Evolutionary conservation across 2,113 vertebrate genomes (phyloP), one percentile per base, ranked within the genome.

Genomic region (Arothron firmamentum): DNA sequence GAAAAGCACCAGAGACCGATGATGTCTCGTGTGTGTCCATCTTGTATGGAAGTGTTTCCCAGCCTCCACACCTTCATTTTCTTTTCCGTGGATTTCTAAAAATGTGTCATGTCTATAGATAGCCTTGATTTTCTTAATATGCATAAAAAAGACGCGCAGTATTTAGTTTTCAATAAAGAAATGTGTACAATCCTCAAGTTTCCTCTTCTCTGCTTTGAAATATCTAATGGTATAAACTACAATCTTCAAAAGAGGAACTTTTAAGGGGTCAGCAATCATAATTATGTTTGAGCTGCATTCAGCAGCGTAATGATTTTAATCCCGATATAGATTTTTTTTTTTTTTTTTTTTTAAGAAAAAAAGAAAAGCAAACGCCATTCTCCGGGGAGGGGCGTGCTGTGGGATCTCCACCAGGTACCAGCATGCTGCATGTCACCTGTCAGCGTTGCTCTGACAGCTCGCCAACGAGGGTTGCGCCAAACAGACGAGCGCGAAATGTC

Each of bases 121-220:
- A 59, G 38, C 46, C 61, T 57, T 19, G 11, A 70, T 70, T 84
- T 76, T 76, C 60, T 78, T 70, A 72, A 65, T 60, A 67, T 83
- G 79, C 61, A 69, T 67, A 75, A 56, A 25, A 82, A 77, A 72
- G 66, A 38, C 34, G 3, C 11, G 74, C 70, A 70, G n/a, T 68
- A 68, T 79, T 83, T 86, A 75, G 75, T 82, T 85, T 86, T 85
- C 63, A 85, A 82, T 83, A 85, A 81, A 85, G 80, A 81, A 85
- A 82, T 62, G 48, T 80, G 75, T 82, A 71, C 53, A 79, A 79
- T 75, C 56, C 14, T 57, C 18, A 59, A 49, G 50, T 78, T 77
- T 41, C 46, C 52, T 77, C 31, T 79, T 31, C 59, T 9, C 18
- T 50, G 15, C 15, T 47, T 47, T 4, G 4, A 15, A 17, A 15